phyloP scores from a whole-genome alignment of 2,797 vertebrate species.

The Myotis daubentonii region DNA sequence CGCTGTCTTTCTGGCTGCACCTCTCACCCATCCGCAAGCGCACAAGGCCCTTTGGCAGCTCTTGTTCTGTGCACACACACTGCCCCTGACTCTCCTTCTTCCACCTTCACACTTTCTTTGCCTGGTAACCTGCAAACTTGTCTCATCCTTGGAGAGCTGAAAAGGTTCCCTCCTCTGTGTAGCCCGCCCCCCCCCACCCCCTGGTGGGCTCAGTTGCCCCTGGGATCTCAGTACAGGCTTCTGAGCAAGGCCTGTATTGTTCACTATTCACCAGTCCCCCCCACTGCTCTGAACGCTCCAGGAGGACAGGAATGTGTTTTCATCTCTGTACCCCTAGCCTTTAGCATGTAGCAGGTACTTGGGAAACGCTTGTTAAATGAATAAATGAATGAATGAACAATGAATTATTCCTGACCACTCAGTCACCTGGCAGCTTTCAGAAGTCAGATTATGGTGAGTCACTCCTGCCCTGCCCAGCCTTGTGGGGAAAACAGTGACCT shows the following conservation, averaged over 20 bases:
- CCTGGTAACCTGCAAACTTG: neutral
- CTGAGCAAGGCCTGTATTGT: neutral
- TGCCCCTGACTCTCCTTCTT: neutral
- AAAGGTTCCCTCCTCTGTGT: neutral
- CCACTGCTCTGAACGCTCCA: neutral
- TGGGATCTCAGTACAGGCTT: neutral
- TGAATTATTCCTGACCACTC: slow-evolving; percentile 2
- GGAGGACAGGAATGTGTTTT: neutral
- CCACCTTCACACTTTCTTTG: neutral
- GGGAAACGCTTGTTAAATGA: neutral
- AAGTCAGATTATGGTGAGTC: slow-evolving; percentile 53
- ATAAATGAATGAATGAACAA: neutral
- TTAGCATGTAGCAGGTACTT: neutral
- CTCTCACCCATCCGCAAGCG: neutral
- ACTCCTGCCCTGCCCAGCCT: neutral
- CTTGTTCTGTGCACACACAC: neutral
- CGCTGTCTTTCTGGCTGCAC: fast-evolving
- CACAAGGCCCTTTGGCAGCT: neutral
- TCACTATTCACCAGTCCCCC: neutral
- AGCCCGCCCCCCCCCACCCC: fast-evolving
- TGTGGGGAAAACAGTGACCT: neutral
- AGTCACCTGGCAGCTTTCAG: neutral
- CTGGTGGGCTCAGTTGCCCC: neutral
- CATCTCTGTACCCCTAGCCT: neutral
- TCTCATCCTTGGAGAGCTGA: neutral